Conservation (phyloP, 2,113 vertebrate species). For the Engystomops pustulosus region DNA sequence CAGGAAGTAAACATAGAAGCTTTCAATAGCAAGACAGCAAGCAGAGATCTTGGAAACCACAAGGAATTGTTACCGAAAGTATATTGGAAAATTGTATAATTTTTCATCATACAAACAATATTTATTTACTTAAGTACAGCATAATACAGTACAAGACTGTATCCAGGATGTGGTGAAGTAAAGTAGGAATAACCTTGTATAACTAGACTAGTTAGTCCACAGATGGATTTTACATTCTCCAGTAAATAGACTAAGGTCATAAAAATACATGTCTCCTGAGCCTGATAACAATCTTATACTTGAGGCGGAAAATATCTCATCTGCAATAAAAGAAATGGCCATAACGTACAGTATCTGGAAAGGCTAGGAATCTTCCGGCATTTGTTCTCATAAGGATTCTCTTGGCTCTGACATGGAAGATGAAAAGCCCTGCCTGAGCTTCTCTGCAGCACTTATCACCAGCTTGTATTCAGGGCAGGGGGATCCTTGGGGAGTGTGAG, state of each 20-base stretch:
- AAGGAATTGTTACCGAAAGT: too few species aligned
- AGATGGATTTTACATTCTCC: neutral
- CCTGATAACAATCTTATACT: neutral
- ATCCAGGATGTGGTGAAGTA: too few species aligned
- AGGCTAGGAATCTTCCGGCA: conserved; percentile 10
- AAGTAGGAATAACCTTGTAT: too few species aligned
- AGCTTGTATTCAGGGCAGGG: neutral
- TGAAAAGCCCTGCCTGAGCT: conserved; percentile 8
- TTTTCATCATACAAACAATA: too few species aligned
- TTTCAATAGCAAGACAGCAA: too few species aligned
- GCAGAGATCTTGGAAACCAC: too few species aligned
- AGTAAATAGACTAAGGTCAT: neutral
- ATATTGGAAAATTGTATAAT: too few species aligned
- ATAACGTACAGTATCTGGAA: neutral
- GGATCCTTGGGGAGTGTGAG: conserved; percentile 1
- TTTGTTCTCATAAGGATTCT: conserved; percentile 38
- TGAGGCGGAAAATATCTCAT: neutral
- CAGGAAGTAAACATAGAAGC: too few species aligned
- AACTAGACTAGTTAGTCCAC: too few species aligned
- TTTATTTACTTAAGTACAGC: too few species aligned
- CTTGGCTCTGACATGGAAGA: conserved; percentile 22
- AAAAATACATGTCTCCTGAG: neutral
- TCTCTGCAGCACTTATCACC: conserved; percentile 9
- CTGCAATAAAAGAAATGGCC: neutral
- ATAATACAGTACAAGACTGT: too few species aligned